phyloP scores from a whole-genome alignment of 2,888 invertebrate species.

The Chrysolina americana region DNA sequence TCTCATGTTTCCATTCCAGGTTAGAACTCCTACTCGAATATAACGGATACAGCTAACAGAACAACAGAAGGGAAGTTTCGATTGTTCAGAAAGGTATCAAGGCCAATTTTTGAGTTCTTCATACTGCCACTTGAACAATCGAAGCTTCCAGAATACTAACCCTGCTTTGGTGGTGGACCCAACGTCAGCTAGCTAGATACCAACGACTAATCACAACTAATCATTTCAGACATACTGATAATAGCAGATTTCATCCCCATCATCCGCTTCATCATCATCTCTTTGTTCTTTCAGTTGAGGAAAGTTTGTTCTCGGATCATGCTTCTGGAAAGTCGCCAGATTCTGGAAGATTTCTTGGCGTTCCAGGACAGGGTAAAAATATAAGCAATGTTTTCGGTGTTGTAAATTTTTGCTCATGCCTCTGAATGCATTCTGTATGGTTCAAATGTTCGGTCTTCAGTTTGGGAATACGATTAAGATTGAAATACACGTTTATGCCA shows the following conservation, averaged over 20 bases:
- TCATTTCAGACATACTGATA: background rate
- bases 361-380: conserved; percentile 69
- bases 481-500: too few species aligned
- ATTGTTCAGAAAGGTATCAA: conserved; percentile 13
- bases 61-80: background rate
- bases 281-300: conserved; percentile 65
- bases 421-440: background rate
- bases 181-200: background rate
- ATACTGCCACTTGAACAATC: background rate
- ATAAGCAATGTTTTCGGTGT: background rate
- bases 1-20: conserved; percentile 75
- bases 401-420: background rate
- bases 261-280: conserved; percentile 17
- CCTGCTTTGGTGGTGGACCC: background rate
- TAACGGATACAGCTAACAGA: background rate
- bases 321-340: conserved; percentile 63
- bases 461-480: background rate
- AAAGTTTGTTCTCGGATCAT: conserved; percentile 61
- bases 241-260: conserved; percentile 6
- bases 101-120: background rate
- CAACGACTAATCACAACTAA: background rate
- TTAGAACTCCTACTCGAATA: conserved; percentile 64
- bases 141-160: background rate
- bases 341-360: conserved; percentile 69
- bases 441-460: background rate